These are phyloP conservation scores for Campodea augens DNA, from an alignment of 1,140 invertebrate species.

Conservation along the genomic window DNA sequence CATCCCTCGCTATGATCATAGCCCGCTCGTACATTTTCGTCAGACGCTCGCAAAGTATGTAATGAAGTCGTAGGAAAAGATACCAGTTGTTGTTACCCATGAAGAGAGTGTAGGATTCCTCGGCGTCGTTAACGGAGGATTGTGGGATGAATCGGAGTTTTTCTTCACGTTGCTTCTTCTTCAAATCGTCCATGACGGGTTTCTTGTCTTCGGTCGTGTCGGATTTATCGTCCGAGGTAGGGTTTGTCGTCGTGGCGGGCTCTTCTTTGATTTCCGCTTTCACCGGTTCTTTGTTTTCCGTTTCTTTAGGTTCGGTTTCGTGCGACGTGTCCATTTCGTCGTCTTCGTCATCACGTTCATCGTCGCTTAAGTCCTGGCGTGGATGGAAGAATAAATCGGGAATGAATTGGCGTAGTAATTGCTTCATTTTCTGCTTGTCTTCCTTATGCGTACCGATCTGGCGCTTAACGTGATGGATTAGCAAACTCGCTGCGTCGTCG, in stretches of 20 bases:
- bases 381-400: constrained; percentile 86
- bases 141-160: constrained; percentile 16
- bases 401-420: constrained; percentile 74
- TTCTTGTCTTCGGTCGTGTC: not conserved
- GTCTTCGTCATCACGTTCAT: constrained; percentile 78
- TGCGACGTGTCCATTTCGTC: too few relatives aligned
- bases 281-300: too few relatives aligned
- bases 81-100: constrained; percentile 86
- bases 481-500: constrained; percentile 82
- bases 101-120: constrained; percentile 62
- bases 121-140: constrained; percentile 84
- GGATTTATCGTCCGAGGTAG: too few relatives aligned
- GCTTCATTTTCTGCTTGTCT: constrained; percentile 89
- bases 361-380: constrained; percentile 82
- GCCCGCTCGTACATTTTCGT: constrained; percentile 59
- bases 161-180: not conserved
- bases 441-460: constrained; percentile 93
- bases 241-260: not conserved
- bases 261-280: constrained; percentile 3
- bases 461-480: constrained; percentile 94
- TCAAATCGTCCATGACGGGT: constrained; percentile 10
- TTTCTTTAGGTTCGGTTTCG: too few relatives aligned
- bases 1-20: constrained; percentile 46
- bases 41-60: constrained; percentile 80
- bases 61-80: constrained; percentile 85